Conservation (phyloP, 2,888 invertebrate species). For the Gastracanthus pulcherrimus region DNA sequence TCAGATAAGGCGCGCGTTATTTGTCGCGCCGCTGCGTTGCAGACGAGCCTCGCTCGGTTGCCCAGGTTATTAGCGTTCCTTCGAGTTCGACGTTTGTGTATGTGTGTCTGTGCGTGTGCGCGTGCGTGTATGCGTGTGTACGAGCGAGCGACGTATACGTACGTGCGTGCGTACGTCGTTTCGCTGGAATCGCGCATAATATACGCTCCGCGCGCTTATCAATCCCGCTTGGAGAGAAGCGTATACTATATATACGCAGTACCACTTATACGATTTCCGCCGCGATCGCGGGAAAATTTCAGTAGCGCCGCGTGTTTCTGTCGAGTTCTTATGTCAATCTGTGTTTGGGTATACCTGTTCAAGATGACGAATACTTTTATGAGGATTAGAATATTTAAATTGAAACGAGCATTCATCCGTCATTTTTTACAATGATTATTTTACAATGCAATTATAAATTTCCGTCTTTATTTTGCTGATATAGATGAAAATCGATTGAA, state of each 20-base stretch:
- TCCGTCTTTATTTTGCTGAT: no score
- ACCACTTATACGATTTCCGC: background rate
- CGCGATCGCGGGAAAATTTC: background rate
- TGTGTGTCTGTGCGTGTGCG: background rate
- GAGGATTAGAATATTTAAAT: no score
- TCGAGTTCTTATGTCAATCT: background rate
- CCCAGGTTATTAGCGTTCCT: slow-evolving; percentile 39
- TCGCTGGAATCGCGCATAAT: background rate
- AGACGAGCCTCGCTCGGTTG: slow-evolving; percentile 20
- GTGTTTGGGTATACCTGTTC: no score
- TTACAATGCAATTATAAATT: no score
- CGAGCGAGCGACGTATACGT: background rate
- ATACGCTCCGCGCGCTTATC: background rate
- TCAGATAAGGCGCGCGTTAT: slow-evolving; percentile 56
- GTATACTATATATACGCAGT: background rate
- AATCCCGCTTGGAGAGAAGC: background rate
- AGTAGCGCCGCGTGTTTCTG: background rate
- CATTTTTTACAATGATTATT: no score
- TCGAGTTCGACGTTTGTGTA: no score
- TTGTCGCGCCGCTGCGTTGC: slow-evolving; percentile 41
- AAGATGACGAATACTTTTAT: no score
- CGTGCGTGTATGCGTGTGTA: background rate
- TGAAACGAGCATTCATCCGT: no score
- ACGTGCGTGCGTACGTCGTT: background rate
- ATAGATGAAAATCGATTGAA: no score